Conservation (phyloP, 2,797 vertebrate genomes). For the Podarcis lilfordi region DNA sequence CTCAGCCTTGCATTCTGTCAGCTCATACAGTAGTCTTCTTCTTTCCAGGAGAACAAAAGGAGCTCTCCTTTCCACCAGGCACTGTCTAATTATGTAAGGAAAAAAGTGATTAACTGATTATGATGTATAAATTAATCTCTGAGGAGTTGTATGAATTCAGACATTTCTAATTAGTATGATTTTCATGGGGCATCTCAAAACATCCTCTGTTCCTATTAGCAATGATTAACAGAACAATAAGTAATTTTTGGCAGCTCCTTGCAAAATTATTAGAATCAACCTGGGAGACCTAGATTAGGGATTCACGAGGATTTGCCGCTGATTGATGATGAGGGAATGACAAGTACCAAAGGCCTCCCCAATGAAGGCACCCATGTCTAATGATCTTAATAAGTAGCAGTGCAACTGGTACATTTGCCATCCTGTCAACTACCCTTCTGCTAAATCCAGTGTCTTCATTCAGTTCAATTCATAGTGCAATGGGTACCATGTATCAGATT, state of each 20-base stretch:
- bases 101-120: conserved; percentile 83
- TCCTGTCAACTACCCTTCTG: conserved; percentile 15
- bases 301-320: conserved; percentile 67
- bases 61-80: conserved; percentile 71
- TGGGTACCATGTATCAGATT: not conserved
- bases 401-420: conserved; percentile 30
- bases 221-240: conserved; percentile 81
- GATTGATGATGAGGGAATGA: conserved; percentile 70
- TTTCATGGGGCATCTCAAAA: conserved; percentile 76
- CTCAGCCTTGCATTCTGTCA: not conserved
- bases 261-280: conserved; percentile 76
- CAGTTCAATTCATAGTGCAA: conserved; percentile 8
- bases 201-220: conserved; percentile 77
- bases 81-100: conserved; percentile 78
- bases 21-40: conserved; percentile 43
- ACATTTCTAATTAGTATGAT: conserved; percentile 81
- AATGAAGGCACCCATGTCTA: conserved; percentile 56
- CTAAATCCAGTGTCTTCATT: not conserved
- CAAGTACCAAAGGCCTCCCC: conserved; percentile 38
- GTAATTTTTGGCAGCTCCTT: conserved; percentile 77
- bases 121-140: conserved; percentile 84
- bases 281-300: conserved; percentile 67
- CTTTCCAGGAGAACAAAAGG: conserved; percentile 67
- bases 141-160: conserved; percentile 79
- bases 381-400: conserved; percentile 45